phyloP scores from a whole-genome alignment of 2,797 vertebrate genomes.

The Sus cebifrons region DNA sequence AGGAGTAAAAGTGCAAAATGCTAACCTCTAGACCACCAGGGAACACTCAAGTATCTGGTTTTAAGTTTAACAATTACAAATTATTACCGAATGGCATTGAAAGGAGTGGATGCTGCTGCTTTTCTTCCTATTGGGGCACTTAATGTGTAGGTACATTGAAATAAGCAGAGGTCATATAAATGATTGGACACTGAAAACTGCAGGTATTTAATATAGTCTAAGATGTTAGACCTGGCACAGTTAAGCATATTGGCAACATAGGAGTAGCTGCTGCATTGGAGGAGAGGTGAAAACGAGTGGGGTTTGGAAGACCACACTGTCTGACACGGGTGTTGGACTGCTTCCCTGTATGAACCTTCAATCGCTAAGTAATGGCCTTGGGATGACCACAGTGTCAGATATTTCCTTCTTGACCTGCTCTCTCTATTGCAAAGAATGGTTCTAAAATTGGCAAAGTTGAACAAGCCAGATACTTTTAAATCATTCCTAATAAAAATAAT shows the following conservation, averaged over 20 bases:
- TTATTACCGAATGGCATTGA: not conserved
- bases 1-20: too few species aligned
- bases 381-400: fast-evolving
- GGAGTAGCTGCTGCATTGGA: not conserved
- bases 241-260: not conserved
- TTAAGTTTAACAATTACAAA: not conserved
- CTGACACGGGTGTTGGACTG: not conserved
- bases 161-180: not conserved
- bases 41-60: not conserved
- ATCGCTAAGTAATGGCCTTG: fast-evolving
- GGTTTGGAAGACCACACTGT: not conserved
- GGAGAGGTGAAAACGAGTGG: not conserved
- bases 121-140: not conserved
- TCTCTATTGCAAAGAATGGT: not conserved
- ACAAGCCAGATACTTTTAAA: not conserved
- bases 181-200: not conserved
- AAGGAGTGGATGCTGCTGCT: not conserved
- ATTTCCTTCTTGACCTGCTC: not conserved
- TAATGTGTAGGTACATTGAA: not conserved
- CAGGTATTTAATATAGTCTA: not conserved
- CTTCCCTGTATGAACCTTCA: not conserved
- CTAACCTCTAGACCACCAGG: too few species aligned
- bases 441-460: not conserved
- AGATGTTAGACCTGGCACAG: not conserved
- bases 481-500: not conserved